A percentile compares a stretch with the other conserved stretches of the same genome.
phyloP scores from a whole-genome alignment of 1,140 invertebrate genomes.

The Euwallacea similis region DNA sequence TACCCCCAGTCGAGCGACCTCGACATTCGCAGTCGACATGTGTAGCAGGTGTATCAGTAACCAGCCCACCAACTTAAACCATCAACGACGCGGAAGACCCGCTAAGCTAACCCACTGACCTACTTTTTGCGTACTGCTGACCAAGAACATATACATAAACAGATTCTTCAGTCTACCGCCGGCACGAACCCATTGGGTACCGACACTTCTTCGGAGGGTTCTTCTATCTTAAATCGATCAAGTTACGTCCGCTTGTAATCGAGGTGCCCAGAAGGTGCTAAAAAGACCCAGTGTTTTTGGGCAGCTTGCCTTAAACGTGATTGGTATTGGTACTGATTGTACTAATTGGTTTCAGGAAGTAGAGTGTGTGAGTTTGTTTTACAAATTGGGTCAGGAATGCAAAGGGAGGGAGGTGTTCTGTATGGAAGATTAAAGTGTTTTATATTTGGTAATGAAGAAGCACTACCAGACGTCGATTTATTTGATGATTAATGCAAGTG shows the following conservation, averaged over 20 bases:
- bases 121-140: constrained; percentile 48
- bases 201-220: constrained; percentile 15
- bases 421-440: too few species aligned
- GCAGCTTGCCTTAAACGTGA: too few species aligned
- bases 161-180: constrained; percentile 46
- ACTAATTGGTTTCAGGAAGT: constrained; percentile 1
- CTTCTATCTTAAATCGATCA: constrained; percentile 2
- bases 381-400: too few species aligned
- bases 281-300: constrained; percentile 14
- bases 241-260: neutral
- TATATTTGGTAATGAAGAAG: too few species aligned
- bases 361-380: too few species aligned
- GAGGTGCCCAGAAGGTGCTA: constrained; percentile 16
- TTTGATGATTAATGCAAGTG: too few species aligned
- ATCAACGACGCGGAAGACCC: constrained; percentile 40
- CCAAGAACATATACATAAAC: constrained; percentile 42
- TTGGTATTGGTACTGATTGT: too few species aligned
- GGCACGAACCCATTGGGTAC: constrained; percentile 40
- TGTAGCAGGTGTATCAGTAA: constrained; percentile 37
- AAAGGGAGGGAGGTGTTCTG: too few species aligned
- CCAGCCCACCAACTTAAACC: constrained; percentile 13
- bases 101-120: constrained; percentile 50
- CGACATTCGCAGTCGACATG: constrained; percentile 25
- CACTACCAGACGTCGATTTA: too few species aligned
- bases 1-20: constrained; percentile 13